Conservation (phyloP, 2,888 invertebrate species). For the Sarcophaga rosellei region DNA sequence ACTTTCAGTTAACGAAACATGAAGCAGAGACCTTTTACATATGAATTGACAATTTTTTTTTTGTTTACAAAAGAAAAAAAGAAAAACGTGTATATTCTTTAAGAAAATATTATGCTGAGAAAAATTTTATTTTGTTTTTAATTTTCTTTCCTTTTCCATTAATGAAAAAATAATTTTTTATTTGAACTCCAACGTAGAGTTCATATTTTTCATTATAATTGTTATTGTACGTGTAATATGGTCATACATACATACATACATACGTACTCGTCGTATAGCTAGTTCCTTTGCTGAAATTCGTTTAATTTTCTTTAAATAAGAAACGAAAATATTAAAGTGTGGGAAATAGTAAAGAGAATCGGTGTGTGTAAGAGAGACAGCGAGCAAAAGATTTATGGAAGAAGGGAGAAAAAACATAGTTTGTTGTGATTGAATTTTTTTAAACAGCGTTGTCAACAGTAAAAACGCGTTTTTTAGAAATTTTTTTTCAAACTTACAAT, state of each 20-base stretch:
- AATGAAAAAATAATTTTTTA: conserved; percentile 3
- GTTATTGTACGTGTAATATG: neutral
- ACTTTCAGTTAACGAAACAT: conserved; percentile 49
- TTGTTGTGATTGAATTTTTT: no score
- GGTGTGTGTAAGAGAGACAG: no score
- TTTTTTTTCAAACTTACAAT: no score
- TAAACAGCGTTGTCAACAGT: no score
- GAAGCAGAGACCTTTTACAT: conserved; percentile 48
- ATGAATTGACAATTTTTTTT: neutral
- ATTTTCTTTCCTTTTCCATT: neutral
- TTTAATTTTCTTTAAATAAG: neutral
- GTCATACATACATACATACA: neutral
- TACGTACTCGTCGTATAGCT: neutral
- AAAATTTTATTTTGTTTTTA: neutral
- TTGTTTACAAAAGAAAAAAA: neutral
- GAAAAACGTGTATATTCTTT: neutral
- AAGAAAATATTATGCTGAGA: conserved; percentile 44
- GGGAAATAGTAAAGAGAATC: neutral
- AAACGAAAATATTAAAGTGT: neutral
- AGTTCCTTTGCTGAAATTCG: neutral
- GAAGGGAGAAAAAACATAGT: no score
- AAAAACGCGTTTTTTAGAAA: no score
- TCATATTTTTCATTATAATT: conserved; percentile 42
- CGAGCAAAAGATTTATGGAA: no score
- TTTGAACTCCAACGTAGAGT: conserved; percentile 45